Evolutionary conservation across 2,888 invertebrate species (phyloP).

Genomic region (Monopis laevigella): DNA sequence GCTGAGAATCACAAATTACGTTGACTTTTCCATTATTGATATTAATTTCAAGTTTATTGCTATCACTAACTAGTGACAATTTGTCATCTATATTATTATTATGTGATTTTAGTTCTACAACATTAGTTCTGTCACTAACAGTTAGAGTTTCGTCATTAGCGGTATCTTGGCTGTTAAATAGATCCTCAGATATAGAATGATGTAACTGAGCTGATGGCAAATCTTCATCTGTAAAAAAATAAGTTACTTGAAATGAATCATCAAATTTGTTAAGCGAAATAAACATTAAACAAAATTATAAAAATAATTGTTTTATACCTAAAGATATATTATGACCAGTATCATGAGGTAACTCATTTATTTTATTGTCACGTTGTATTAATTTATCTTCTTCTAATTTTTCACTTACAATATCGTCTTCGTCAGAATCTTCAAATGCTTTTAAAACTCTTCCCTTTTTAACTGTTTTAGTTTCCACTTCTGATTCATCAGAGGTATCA

Average conservation of each 20-base stretch:
- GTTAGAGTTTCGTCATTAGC: not conserved
- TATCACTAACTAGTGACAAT: not conserved
- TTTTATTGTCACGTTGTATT: not conserved
- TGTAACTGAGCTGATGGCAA: constrained; percentile 42
- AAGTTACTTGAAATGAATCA: not conserved
- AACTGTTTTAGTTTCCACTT: constrained; percentile 30
- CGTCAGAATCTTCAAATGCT: constrained; percentile 60
- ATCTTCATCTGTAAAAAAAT: constrained; percentile 38
- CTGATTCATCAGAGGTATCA: constrained; percentile 27
- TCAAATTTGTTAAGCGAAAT: not conserved
- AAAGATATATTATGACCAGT: not conserved
- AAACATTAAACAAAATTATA: too few relatives aligned
- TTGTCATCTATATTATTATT: not conserved
- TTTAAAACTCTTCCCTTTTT: constrained; percentile 54
- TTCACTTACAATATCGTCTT: constrained; percentile 29
- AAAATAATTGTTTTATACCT: not conserved
- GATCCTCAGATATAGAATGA: constrained; percentile 36
- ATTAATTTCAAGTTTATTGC: not conserved
- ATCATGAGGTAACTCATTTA: not conserved
- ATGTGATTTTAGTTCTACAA: not conserved
- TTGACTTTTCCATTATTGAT: constrained; percentile 24
- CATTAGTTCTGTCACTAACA: not conserved
- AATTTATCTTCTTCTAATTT: too few relatives aligned
- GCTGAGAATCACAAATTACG: constrained; percentile 30
- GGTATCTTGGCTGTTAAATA: constrained; percentile 43